A percentile compares a stretch with the other conserved stretches of the same genome.
These are phyloP conservation scores for Nyctibius bracteatus DNA, from an alignment of 2,113 vertebrate species.

Conservation along the genomic window DNA sequence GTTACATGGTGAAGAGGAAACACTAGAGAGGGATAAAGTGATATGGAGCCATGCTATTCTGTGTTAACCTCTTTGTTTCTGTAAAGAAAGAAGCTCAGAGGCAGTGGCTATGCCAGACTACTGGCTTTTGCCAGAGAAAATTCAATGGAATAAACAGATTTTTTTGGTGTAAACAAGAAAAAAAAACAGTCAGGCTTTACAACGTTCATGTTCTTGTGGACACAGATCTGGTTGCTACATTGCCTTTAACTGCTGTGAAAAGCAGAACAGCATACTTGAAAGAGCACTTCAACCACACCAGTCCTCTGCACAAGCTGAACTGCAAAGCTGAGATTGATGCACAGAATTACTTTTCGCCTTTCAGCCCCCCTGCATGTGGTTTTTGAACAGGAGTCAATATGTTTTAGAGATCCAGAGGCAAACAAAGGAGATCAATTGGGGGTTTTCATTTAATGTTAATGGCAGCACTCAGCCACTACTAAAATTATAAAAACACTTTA, in stretches of 20 bases:
- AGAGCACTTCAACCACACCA: not conserved
- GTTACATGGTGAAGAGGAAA: not conserved
- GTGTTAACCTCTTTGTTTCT: not conserved
- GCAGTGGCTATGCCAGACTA: not conserved
- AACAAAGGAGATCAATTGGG: not conserved
- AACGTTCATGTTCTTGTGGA: not conserved
- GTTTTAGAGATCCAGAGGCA: not conserved
- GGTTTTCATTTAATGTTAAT: not conserved
- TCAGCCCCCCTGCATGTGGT: not conserved
- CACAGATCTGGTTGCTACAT: not conserved
- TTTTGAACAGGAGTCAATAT: not conserved
- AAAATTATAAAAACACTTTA: not conserved
- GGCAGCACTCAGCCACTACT: not conserved
- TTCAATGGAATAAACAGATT: not conserved
- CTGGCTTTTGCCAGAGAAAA: not conserved
- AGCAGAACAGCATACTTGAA: not conserved
- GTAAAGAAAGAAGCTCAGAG: not conserved
- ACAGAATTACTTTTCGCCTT: not conserved
- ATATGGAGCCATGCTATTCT: not conserved
- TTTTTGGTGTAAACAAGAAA: not conserved
- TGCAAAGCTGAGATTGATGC: not conserved
- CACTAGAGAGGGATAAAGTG: not conserved
- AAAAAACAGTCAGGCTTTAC: not conserved
- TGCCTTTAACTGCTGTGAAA: not conserved
- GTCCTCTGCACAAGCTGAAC: not conserved